Conservation (phyloP, 2,113 vertebrate species). For the Serilophus lunatus region DNA sequence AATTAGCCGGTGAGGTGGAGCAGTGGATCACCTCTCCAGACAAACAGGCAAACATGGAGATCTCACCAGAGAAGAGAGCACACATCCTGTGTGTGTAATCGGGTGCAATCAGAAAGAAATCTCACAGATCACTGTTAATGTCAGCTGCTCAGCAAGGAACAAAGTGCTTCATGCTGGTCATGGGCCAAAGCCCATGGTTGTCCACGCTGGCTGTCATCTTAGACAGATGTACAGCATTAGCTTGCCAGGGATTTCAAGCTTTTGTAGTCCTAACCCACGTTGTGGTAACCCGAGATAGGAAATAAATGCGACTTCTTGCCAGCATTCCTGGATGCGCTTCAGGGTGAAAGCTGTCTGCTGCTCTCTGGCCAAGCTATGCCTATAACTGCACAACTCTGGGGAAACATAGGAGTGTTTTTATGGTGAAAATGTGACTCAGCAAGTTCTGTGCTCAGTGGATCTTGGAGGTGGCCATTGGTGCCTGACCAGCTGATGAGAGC, state of each 20-base stretch:
- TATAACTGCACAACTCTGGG: not conserved
- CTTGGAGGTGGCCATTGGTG: not conserved
- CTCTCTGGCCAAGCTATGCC: constrained; percentile 19
- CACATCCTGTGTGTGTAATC: too few relatives aligned
- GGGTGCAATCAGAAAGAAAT: not conserved
- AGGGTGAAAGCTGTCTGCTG: constrained; percentile 37
- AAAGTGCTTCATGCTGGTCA: constrained; percentile 33
- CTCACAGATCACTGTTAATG: constrained; percentile 48
- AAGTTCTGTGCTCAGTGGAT: constrained; percentile 25
- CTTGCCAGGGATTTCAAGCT: constrained; percentile 32
- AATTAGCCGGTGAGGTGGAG: not conserved
- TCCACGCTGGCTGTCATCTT: constrained; percentile 15
- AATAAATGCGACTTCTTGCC: not conserved
- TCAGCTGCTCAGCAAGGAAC: constrained; percentile 57
- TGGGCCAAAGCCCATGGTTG: not conserved
- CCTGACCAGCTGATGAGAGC: not conserved
- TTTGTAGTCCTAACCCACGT: not conserved
- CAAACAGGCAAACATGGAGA: not conserved
- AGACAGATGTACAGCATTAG: not conserved
- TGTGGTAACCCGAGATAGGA: constrained; percentile 35
- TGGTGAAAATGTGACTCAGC: constrained; percentile 51
- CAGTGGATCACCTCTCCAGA: not conserved
- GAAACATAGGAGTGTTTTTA: not conserved
- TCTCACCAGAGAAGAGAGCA: not conserved
- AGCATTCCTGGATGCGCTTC: constrained; percentile 40